Conservation (phyloP, 64 coral and sea anemone genomes). For the Montipora foliosa region DNA sequence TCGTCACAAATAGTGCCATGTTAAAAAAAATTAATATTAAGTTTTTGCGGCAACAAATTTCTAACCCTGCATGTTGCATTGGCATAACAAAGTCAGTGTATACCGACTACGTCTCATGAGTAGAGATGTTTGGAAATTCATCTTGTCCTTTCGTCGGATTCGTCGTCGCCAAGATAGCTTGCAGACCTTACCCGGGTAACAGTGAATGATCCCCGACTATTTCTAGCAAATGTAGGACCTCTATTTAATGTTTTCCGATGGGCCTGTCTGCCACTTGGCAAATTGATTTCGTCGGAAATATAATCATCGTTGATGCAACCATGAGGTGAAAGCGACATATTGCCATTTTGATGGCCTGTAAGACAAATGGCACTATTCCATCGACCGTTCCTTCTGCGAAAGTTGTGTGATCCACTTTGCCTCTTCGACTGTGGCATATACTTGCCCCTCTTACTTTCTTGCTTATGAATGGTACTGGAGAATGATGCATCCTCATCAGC, state of each 20-base stretch:
- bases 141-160: neutral
- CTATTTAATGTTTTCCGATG: neutral
- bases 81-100: too few relatives aligned
- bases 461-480: neutral
- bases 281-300: constrained; percentile 11
- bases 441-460: neutral
- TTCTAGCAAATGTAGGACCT: neutral
- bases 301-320: constrained; percentile 5
- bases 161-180: constrained; percentile 40
- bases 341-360: constrained; percentile 27
- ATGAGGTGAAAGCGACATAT: neutral
- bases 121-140: neutral
- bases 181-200: constrained; percentile 13
- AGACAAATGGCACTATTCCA: constrained; percentile 45
- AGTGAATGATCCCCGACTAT: neutral
- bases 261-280: neutral
- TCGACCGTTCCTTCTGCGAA: neutral
- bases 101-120: too few relatives aligned
- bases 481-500: constrained; percentile 37
- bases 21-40: too few relatives aligned
- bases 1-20: too few relatives aligned
- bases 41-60: too few relatives aligned
- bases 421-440: neutral
- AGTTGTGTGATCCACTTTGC: neutral
- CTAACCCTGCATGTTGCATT: too few relatives aligned